These are phyloP conservation scores for Gopherus evgoodei DNA, from an alignment of 2,113 vertebrate genomes.

Conservation along the genomic window DNA sequence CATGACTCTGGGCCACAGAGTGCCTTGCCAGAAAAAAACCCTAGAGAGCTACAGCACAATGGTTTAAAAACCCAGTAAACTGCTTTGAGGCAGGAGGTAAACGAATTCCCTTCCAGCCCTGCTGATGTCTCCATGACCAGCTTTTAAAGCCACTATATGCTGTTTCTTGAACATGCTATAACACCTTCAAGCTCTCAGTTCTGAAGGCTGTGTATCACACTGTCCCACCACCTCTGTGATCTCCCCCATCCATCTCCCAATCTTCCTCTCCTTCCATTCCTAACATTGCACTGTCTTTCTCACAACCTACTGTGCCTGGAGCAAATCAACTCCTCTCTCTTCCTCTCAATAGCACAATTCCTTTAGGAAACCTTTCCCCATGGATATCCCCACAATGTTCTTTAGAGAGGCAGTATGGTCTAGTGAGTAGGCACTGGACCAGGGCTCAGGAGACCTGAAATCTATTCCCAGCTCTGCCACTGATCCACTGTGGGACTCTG, in stretches of 20 bases:
- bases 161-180: not conserved
- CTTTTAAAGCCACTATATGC: not conserved
- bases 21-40: not conserved
- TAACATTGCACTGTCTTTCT: not conserved
- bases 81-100: not conserved
- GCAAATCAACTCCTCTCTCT: not conserved
- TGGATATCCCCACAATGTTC: accelerated
- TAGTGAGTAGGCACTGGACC: not conserved
- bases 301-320: not conserved
- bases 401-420: accelerated
- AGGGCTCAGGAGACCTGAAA: accelerated
- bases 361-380: accelerated
- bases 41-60: not conserved
- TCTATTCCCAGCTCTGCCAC: accelerated
- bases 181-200: not conserved
- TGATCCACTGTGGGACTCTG: not conserved
- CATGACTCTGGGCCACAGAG: not conserved
- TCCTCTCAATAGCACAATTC: not conserved
- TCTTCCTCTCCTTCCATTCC: not conserved
- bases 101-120: not conserved
- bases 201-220: not conserved
- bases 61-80: not conserved
- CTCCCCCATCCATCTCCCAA: not conserved
- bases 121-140: not conserved
- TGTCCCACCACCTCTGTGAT: not conserved